Conservation (phyloP, 2,888 invertebrate genomes). For the Caenorhabditis sp. region DNA sequence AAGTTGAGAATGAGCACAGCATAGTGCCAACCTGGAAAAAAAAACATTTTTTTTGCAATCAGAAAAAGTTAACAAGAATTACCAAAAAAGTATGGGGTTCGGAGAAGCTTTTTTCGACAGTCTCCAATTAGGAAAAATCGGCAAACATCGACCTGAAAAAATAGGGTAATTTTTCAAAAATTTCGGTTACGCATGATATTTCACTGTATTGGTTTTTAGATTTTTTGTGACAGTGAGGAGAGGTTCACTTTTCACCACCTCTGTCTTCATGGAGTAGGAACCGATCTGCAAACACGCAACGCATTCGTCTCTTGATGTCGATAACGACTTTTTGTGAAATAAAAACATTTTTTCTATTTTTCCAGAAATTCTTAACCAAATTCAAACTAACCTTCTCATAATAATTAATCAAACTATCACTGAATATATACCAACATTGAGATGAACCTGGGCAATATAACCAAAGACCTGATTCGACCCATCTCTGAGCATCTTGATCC, state of each 20-base stretch:
- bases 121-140: constrained; percentile 68
- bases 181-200: neutral
- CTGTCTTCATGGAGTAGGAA: no score
- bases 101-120: constrained; percentile 67
- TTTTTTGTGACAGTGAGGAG: no score
- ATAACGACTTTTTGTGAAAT: no score
- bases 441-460: constrained; percentile 64
- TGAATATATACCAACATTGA: constrained; percentile 67
- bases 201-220: no score
- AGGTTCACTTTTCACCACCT: no score
- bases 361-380: no score
- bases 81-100: constrained; percentile 70
- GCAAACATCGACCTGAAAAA: constrained; percentile 63
- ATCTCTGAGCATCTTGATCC: constrained; percentile 62
- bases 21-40: constrained; percentile 66
- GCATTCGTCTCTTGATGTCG: no score
- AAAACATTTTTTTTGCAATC: neutral
- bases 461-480: constrained; percentile 67
- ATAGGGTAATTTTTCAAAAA: neutral
- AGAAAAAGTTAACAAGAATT: neutral
- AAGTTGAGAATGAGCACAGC: constrained; percentile 63
- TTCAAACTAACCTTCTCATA: constrained; percentile 62
- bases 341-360: no score
- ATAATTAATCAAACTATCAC: constrained; percentile 67
- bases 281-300: no score